phyloP scores from a whole-genome alignment of 37 sponge, comb jelly and placozoan species.

The Halisarca cf. caerulea region DNA sequence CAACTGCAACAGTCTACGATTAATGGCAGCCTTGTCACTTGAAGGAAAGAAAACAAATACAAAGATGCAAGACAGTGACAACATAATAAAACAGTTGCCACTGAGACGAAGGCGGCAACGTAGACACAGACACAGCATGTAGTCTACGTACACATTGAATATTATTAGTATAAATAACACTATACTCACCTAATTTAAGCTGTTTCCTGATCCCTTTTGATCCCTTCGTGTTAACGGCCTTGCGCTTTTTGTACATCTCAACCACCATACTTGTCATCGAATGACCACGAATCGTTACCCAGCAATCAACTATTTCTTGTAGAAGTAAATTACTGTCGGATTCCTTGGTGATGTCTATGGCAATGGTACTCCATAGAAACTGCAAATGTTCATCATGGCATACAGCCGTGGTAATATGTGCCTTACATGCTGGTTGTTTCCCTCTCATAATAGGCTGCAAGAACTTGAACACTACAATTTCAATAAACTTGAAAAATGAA shows the following conservation, averaged over 20 bases:
- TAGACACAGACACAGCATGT: background rate
- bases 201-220: too few species aligned
- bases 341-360: background rate
- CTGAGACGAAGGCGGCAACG: background rate
- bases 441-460: background rate
- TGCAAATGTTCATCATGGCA: background rate
- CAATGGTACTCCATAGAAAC: background rate
- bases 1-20: too few species aligned
- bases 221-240: too few species aligned
- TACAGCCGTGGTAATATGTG: background rate
- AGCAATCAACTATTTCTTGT: background rate
- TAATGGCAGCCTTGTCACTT: too few species aligned
- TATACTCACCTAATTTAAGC: background rate
- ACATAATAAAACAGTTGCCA: too few species aligned
- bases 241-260: background rate
- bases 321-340: background rate
- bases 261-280: background rate
- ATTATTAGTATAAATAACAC: too few species aligned
- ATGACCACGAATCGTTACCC: conserved; percentile 17
- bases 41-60: too few species aligned
- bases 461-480: background rate
- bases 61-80: background rate
- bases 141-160: too few species aligned
- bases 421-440: background rate
- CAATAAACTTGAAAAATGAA: background rate